Conservation (phyloP, 2,797 vertebrate species). For the Sebastes aleutianus region DNA sequence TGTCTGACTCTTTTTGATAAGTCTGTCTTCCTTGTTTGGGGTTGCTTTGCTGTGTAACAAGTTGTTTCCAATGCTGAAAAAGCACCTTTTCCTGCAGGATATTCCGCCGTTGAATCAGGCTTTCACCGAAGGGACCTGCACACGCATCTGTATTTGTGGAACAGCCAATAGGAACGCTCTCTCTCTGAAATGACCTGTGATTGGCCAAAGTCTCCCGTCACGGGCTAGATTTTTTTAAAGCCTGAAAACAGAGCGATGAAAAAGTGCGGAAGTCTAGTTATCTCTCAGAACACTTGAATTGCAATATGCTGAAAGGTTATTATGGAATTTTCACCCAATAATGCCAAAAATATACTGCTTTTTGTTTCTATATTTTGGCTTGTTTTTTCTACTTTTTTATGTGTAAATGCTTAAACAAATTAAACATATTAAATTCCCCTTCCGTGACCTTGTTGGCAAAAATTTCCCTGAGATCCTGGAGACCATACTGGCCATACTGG, state of each 20-base stretch:
- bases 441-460: neutral
- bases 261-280: no score
- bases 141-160: neutral
- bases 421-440: neutral
- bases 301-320: no score
- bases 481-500: neutral
- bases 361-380: neutral
- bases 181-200: neutral
- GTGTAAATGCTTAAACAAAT: neutral
- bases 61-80: neutral
- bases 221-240: no score
- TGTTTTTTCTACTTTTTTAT: neutral
- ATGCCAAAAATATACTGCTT: no score
- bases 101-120: neutral
- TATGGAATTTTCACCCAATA: fast-evolving
- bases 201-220: no score
- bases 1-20: no score
- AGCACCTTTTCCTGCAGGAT: neutral
- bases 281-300: no score
- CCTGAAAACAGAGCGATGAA: no score
- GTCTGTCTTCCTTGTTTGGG: neutral
- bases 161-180: neutral
- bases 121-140: no score
- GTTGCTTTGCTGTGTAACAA: neutral
- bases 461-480: neutral